These are phyloP conservation scores for Gymnocheta viridis DNA, from an alignment of 2,888 invertebrate genomes.

Conservation along the genomic window DNA sequence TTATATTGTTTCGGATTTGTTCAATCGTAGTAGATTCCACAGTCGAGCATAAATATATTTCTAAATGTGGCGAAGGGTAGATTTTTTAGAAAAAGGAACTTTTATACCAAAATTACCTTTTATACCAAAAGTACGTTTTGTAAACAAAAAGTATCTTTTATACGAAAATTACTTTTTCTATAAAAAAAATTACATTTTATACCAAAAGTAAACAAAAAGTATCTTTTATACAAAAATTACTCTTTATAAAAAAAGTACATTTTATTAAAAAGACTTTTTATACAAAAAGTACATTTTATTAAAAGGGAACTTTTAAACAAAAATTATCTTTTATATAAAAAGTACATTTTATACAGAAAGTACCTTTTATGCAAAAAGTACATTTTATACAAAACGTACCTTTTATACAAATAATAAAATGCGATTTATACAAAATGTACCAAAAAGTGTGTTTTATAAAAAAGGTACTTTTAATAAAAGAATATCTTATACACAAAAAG, in stretches of 20 bases:
- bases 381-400: background rate
- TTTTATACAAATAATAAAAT: background rate
- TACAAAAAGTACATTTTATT: background rate
- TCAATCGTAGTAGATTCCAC: background rate
- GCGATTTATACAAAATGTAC: background rate
- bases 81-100: background rate
- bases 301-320: background rate
- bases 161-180: background rate
- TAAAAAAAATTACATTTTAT: background rate
- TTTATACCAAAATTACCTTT: background rate
- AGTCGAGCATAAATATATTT: background rate
- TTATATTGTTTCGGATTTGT: background rate
- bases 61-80: no score
- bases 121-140: background rate
- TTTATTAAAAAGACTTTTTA: no score
- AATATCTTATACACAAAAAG: background rate
- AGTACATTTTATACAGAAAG: background rate
- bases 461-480: background rate
- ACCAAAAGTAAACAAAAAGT: background rate
- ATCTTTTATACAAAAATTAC: background rate
- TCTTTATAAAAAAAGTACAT: background rate
- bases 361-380: background rate
- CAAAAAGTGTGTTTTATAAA: background rate
- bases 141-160: background rate
- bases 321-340: background rate